Evolutionary conservation across 1,140 invertebrate genomes (phyloP), one percentile per base, ranked within the genome.

Genomic region (Pararge aegeria): DNA sequence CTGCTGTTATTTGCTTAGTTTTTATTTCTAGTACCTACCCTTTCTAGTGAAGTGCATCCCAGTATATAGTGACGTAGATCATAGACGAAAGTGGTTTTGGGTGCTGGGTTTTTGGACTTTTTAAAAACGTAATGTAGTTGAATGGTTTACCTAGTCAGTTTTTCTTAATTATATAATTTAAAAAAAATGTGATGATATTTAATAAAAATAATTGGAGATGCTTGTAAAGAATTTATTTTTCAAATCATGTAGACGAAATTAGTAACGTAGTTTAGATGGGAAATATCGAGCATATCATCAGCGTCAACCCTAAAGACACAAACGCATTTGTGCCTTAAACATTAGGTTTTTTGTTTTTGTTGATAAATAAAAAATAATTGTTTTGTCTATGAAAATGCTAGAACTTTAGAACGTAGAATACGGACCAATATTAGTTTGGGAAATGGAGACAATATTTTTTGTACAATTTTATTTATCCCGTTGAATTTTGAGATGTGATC

Each of bases 381-480:
- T 66, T 79, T 79, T 71, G 58, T 73, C 53, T 54, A 61, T 76
- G 58, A 67, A 72, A 78, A 73, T 65, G 73, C 73, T 82, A 82
- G 79, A 54, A 70, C 61, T 70, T 57, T 77, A 75, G 74, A 62
- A 63, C 55, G 74, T 85, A 85, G 82, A 71, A 71, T 65, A 81
- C 71, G 84, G 84, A 87, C 84, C 84, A 87, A 81, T 61, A 68
- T 76, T 73, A 76, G 75, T 82, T 83, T 73, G 68, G 64, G 63
- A 81, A 80, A 77, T 78, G 73, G 63, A 71, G 73, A 80, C 67
- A 83, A 83, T 84, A 87, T 87, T 84, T 87, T 87, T 87, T 83
- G 80, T 87, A 86, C 71, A 77, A 75, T 79, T 81, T 80, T 76
- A 71, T 82, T 83, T 80, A 68, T 75, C 70, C 74, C 66, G 68